Evolutionary conservation across 2,888 invertebrate genomes (phyloP).

Genomic region (Camptogramma bilineatum): DNA sequence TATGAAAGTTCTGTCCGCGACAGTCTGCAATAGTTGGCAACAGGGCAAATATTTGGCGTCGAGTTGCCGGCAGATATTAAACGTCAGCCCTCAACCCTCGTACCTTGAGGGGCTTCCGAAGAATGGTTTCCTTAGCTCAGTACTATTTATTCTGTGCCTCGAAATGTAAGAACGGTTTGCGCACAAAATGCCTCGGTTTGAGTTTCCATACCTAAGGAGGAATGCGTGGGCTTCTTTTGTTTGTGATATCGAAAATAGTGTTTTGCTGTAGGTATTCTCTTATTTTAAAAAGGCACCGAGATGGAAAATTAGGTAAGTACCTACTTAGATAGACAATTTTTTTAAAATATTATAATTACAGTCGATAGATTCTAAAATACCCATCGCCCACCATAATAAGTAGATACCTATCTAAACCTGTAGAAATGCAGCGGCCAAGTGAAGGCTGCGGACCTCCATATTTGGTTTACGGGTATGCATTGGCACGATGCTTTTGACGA

Average conservation of each 20-base stretch:
- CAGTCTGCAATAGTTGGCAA: slow-evolving; percentile 23
- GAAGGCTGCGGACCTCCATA: slow-evolving; percentile 33
- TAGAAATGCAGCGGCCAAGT: slow-evolving; percentile 24
- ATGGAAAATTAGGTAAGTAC: neutral
- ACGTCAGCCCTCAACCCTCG: slow-evolving; percentile 45
- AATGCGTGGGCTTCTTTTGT: neutral
- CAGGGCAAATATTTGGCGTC: slow-evolving; percentile 63
- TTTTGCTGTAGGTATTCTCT: neutral
- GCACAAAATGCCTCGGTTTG: slow-evolving; percentile 50
- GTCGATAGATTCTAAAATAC: neutral
- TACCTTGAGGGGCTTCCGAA: slow-evolving; percentile 65
- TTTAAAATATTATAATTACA: too few relatives aligned
- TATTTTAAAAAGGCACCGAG: neutral
- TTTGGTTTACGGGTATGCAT: slow-evolving; percentile 39
- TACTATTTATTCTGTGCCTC: slow-evolving; percentile 39
- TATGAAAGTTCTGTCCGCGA: slow-evolving; percentile 7
- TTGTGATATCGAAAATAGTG: neutral
- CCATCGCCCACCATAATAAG: neutral
- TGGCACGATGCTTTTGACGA: slow-evolving; percentile 37
- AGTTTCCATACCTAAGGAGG: neutral
- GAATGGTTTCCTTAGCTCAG: slow-evolving; percentile 51
- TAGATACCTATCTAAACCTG: slow-evolving; percentile 11
- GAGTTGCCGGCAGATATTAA: slow-evolving; percentile 52
- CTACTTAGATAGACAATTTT: too few relatives aligned
- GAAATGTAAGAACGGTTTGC: slow-evolving; percentile 59